These are phyloP conservation scores for Arctopsyche grandis DNA, from an alignment of 1,140 invertebrate genomes.

Conservation along the genomic window DNA sequence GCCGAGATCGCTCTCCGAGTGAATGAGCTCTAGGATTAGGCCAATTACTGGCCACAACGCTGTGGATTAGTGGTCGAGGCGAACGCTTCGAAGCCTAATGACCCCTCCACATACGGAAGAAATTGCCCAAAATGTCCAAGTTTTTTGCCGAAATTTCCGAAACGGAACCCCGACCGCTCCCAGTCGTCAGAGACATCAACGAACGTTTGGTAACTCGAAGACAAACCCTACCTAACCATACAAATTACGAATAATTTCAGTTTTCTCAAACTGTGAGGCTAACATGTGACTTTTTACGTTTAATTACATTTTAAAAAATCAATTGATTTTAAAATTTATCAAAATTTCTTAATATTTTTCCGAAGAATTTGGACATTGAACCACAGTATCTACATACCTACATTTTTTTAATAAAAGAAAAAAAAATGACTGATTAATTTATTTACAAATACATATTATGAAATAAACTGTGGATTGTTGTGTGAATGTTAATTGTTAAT, in stretches of 20 bases:
- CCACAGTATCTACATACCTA: no score
- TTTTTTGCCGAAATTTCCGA: neutral
- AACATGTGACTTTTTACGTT: no score
- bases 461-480: no score
- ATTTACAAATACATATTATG: no score
- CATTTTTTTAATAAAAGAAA: no score
- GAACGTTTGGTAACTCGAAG: neutral
- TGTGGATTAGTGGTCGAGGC: slow-evolving; percentile 39
- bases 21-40: slow-evolving; percentile 45
- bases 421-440: no score
- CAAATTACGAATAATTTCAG: neutral
- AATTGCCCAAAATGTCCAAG: slow-evolving; percentile 9
- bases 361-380: no score
- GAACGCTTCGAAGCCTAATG: slow-evolving; percentile 27
- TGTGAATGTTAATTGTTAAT: no score
- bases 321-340: no score
- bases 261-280: no score
- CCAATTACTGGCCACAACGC: slow-evolving; percentile 37
- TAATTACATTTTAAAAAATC: no score
- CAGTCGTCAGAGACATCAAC: neutral
- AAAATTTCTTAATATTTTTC: no score
- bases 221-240: neutral
- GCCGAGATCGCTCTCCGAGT: slow-evolving; percentile 42
- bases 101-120: slow-evolving; percentile 25
- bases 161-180: neutral